Evolutionary conservation across 2,113 vertebrate genomes (phyloP), one percentile per base, ranked within the genome.

Genomic region (Scophthalmus maximus): DNA sequence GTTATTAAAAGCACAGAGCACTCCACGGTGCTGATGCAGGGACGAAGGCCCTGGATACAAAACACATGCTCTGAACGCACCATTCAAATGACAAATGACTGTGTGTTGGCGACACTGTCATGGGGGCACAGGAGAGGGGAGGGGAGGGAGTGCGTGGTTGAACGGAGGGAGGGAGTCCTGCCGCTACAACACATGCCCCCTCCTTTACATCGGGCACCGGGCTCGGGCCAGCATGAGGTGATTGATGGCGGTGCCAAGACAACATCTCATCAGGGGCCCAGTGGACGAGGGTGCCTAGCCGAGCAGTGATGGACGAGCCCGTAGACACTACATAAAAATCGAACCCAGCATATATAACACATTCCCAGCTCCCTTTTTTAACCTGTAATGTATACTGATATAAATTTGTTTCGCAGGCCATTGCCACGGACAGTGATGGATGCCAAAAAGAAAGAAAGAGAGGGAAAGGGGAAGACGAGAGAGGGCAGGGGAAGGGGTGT

Each of bases 301-400:
- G 82, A 68, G 76, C 73, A 61, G 71, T 92, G 91, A 92, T 90
- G 91, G 84, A 92, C 83, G 89, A 92, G 84, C 62, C 84, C 23
- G 73, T 74, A 74, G 78, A 88, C 46, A 68, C 82, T 83, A 85
- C 88, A 85, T 89, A 89, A 89, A 91, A 92, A 91, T 90, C 73
- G 81, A 92, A 91, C 52, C 68, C 32, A 68, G 79, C 89, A 86
- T 86, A 86, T 81, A 87, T 80, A 86, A 84, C 83, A 75, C 76
- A 81, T 87, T 91, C 80, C 82, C 74, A 80, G 85, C 85, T 89
- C 81, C 74, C 79, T 87, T 87, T 89, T 79, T 88, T 90, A 87
- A 90, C 88, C 84, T 87, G 76, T 92, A 90, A 91, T 89, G 87
- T 87, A 88, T 88, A 82, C 85, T 87, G 88, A 91, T 83, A 88